Evolutionary conservation across 2,113 vertebrate genomes (phyloP).

Genomic region (Chloropsis hardwickii): DNA sequence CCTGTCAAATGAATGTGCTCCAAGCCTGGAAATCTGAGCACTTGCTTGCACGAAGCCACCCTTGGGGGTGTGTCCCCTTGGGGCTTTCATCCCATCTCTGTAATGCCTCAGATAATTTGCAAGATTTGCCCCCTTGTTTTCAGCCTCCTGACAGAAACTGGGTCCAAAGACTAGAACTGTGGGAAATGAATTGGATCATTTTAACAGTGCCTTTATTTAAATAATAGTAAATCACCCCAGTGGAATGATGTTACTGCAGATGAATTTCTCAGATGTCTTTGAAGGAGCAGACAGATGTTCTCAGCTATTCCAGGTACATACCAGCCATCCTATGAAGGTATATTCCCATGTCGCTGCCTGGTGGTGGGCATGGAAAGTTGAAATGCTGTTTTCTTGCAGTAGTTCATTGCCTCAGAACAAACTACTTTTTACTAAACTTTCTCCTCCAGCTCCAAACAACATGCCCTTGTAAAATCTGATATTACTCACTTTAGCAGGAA

Average conservation of each 20-base stretch:
- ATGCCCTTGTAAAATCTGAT: constrained; percentile 24
- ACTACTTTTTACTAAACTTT: constrained; percentile 3
- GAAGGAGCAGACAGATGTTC: neutral
- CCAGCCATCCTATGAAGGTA: neutral
- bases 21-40: neutral
- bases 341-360: neutral
- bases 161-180: neutral
- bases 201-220: neutral
- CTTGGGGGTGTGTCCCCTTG: neutral
- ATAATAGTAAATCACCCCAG: neutral
- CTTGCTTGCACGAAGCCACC: neutral
- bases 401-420: neutral
- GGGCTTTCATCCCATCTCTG: neutral
- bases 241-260: neutral
- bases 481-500: constrained; percentile 56
- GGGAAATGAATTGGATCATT: neutral
- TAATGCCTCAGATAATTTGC: neutral
- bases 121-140: neutral
- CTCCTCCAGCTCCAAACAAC: neutral
- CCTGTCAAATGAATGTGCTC: neutral
- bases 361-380: neutral
- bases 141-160: neutral
- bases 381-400: neutral
- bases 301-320: neutral
- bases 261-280: neutral